phyloP scores from a whole-genome alignment of 2,888 invertebrate species.

The Altica lythri region DNA sequence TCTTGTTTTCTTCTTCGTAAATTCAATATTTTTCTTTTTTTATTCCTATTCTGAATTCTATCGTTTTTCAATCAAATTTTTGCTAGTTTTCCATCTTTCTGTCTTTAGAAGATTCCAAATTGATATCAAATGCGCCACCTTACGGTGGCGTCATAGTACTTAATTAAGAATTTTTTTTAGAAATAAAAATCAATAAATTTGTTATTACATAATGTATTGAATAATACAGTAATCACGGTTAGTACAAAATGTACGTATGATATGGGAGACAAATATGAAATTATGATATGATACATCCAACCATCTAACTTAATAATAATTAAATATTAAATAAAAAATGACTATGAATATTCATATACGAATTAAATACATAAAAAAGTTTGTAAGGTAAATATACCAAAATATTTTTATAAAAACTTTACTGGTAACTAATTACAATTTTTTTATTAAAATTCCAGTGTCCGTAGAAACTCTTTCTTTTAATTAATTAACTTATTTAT shows the following conservation, averaged over 20 bases:
- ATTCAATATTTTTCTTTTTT: no score
- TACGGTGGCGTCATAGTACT: no score
- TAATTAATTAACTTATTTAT: not conserved
- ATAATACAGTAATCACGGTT: slow-evolving; percentile 43
- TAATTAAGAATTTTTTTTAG: no score
- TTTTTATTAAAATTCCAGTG: slow-evolving; percentile 20
- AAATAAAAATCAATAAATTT: no score
- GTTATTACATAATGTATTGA: slow-evolving; percentile 39
- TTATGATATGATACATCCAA: slow-evolving; percentile 43
- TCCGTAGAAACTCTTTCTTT: slow-evolving; percentile 13
- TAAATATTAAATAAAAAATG: slow-evolving; percentile 17
- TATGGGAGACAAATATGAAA: slow-evolving; percentile 41
- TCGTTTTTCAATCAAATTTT: no score
- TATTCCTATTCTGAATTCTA: no score
- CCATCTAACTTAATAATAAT: slow-evolving; percentile 29
- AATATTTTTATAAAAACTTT: slow-evolving; percentile 34
- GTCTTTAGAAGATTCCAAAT: no score
- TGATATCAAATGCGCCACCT: no score
- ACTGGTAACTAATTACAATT: slow-evolving; percentile 39
- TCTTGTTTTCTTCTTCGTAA: no score
- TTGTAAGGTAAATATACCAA: slow-evolving; percentile 33
- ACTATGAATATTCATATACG: slow-evolving; percentile 30
- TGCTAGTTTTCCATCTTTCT: no score
- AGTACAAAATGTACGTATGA: slow-evolving; percentile 42
- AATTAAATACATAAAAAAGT: slow-evolving; percentile 33